A percentile compares a stretch with the other conserved stretches of the same genome.
Evolutionary conservation across 2,888 invertebrate species (phyloP).

Genomic region (Serripes groenlandicus): DNA sequence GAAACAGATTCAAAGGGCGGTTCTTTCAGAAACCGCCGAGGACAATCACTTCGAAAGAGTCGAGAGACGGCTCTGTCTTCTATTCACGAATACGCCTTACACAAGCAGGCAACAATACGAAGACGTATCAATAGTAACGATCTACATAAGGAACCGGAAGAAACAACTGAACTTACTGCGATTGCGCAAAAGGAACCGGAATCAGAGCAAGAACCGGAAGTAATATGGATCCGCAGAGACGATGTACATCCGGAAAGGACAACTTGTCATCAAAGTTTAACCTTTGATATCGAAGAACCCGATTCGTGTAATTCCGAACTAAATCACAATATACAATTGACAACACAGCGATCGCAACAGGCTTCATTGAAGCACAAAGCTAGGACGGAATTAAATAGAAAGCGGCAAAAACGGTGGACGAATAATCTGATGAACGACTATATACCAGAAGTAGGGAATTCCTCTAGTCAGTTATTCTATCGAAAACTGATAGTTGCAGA

Average conservation of each 20-base stretch:
- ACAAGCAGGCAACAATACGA: slow-evolving; percentile 58
- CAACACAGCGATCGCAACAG: neutral
- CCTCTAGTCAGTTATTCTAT: slow-evolving; percentile 61
- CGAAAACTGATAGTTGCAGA: slow-evolving; percentile 82
- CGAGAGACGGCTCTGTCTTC: slow-evolving; percentile 63
- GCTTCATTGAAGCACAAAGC: slow-evolving; percentile 17
- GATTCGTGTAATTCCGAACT: slow-evolving; percentile 22
- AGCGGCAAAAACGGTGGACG: neutral
- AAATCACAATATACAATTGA: slow-evolving; percentile 15
- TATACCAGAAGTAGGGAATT: slow-evolving; percentile 48
- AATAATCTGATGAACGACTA: slow-evolving; percentile 36
- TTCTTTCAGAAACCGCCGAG: slow-evolving; percentile 50
- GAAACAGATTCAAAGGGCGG: slow-evolving; percentile 52
- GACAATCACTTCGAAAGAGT: slow-evolving; percentile 60
- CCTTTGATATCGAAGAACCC: slow-evolving; percentile 53
- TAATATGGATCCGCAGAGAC: slow-evolving; percentile 68
- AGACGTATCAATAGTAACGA: slow-evolving; percentile 53
- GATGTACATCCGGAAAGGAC: slow-evolving; percentile 59
- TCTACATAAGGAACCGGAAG: slow-evolving; percentile 17
- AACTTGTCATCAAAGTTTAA: slow-evolving; percentile 34
- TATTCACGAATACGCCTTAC: slow-evolving; percentile 56
- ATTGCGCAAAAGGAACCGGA: slow-evolving; percentile 23
- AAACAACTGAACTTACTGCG: slow-evolving; percentile 25
- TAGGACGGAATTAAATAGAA: neutral
- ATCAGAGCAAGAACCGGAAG: slow-evolving; percentile 54